Base-by-base conservation (phyloP, 2,797 vertebrate genomes). In the Cynopterus sphinx region DNA sequence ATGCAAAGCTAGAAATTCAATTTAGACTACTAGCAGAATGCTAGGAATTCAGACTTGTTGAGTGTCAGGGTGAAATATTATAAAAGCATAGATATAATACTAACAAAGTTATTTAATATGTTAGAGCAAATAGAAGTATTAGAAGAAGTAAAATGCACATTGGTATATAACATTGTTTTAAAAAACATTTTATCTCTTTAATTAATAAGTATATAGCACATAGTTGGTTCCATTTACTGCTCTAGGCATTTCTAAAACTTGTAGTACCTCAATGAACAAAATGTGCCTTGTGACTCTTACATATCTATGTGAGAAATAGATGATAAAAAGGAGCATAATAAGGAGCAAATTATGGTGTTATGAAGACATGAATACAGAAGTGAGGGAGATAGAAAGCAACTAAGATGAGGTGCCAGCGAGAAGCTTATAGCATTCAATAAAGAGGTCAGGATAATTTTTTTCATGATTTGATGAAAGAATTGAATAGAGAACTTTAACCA, bases 1-100 rank as follows among this genome's bases (percentile, higher is more conserved):
- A 78, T 81, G 57, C 31, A 86, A 88, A 96, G 19, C 51, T 87
- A 74, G 61, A 90, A 68, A 36, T 84, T 81, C 36, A 57, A 22
- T 82, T 84, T 26, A 74, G 15, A 4, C 12, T 16, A 53, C 15
- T 26, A 71, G 31, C 9, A 41, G 57, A 70, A 71, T 10, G 28
- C 11, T 7, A 73, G 65, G 31, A 55, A 82, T 94, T 90, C 22
- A 55, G 5, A 39, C 13, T 46, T 41, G 1, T 57, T 55, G 67
- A 55, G 17, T 46, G 2, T 33, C 11, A 75, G 61, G 26, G 33
- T 55, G 39, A 70, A 81, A 51, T 33, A 89, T 41, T 59, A 49
- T 24, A 53, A 70, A 79, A 61, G 39, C n/a, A 70, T 31, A 36
- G 28, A 63, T 91, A 15, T 65, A 1, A 51, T 1, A 65, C 31